Conservation (phyloP, 2,888 invertebrate genomes). For the Lasioglossum figueresi region DNA sequence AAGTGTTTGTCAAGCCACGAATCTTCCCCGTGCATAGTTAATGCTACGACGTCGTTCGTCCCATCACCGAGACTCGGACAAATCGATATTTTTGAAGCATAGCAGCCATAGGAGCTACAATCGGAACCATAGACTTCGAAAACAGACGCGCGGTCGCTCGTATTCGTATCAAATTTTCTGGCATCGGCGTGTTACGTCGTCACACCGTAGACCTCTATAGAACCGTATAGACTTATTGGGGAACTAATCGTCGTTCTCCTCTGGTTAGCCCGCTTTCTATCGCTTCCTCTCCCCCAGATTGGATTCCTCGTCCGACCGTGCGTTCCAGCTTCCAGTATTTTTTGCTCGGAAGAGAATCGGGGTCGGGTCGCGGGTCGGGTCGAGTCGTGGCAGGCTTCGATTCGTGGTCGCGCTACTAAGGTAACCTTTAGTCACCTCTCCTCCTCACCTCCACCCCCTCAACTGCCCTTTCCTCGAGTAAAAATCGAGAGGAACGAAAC, state of each 20-base stretch:
- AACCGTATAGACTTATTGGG: neutral
- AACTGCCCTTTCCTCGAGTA: neutral
- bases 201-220: conserved; percentile 24
- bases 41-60: conserved; percentile 40
- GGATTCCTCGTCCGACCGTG: conserved; percentile 55
- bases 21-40: conserved; percentile 46
- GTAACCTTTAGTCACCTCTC: conserved; percentile 47
- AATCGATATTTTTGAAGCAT: conserved; percentile 49
- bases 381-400: conserved; percentile 35
- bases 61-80: conserved; percentile 30
- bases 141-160: conserved; percentile 16
- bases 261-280: conserved; percentile 63
- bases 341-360: conserved; percentile 61
- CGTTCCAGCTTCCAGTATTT: neutral
- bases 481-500: conserved; percentile 41
- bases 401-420: conserved; percentile 43
- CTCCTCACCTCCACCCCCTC: neutral
- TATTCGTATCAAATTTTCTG: conserved; percentile 34
- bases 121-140: conserved; percentile 37
- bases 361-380: conserved; percentile 22
- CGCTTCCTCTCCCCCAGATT: conserved; percentile 41
- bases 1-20: conserved; percentile 64
- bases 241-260: conserved; percentile 11
- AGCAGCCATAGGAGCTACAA: conserved; percentile 31
- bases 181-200: conserved; percentile 44